Evolutionary conservation across 2,888 invertebrate genomes (phyloP).

Genomic region (Elegia similella): DNA sequence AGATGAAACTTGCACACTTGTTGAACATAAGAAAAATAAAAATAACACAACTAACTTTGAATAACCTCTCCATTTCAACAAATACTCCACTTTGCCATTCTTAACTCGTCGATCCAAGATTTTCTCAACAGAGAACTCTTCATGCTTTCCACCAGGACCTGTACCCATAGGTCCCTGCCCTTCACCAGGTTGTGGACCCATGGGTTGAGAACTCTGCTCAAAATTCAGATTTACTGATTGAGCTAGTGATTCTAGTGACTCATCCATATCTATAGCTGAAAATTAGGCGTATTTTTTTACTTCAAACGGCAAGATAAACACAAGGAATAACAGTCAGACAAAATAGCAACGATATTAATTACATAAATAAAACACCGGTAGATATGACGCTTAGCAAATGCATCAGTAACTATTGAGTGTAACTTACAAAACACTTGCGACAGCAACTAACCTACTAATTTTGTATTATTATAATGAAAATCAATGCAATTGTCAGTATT

Average conservation of each 20-base stretch:
- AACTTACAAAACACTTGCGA: too few relatives aligned
- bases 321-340: too few relatives aligned
- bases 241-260: constrained; percentile 40
- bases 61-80: constrained; percentile 86
- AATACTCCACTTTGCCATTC: constrained; percentile 86
- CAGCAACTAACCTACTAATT: too few relatives aligned
- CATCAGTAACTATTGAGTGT: too few relatives aligned
- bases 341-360: too few relatives aligned
- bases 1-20: not conserved
- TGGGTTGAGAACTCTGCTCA: constrained; percentile 28
- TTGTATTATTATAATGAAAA: too few relatives aligned
- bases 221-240: constrained; percentile 29
- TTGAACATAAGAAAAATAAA: not conserved
- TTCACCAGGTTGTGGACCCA: constrained; percentile 36
- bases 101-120: constrained; percentile 85
- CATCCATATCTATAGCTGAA: constrained; percentile 27
- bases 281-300: not conserved
- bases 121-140: constrained; percentile 89
- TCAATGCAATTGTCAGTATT: too few relatives aligned
- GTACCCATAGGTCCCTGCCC: constrained; percentile 30
- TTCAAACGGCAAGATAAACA: not conserved
- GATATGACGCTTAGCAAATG: too few relatives aligned
- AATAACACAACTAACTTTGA: constrained; percentile 74
- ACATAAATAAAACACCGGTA: too few relatives aligned
- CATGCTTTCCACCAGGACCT: constrained; percentile 66